Base-by-base conservation (phyloP, 2,888 invertebrate species). In the Troilus luridus region DNA sequence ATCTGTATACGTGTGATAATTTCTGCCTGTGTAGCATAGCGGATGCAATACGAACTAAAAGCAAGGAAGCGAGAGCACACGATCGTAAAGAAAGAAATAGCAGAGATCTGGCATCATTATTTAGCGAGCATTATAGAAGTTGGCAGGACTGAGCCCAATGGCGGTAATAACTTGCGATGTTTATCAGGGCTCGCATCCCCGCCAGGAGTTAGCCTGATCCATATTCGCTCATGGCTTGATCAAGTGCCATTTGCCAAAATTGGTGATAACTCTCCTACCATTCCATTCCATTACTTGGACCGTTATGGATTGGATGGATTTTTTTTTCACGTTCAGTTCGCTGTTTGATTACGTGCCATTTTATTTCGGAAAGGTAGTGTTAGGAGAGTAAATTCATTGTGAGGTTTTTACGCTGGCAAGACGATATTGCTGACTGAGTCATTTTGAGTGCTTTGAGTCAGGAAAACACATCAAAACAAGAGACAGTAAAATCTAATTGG, bases 151-250 rank as follows among this genome's bases (percentile, higher is more conserved):
- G 72, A 77, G 10, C 27, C 72, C 27, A 77, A 77, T 77, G 72
- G 72, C 19, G 72, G 72, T 77, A 77, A 77, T 77, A 77, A 77
- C 72, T 77, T 77, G 72, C 72, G 72, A 77, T 77, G 72, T 77
- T 77, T 77, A 77, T 77, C 72, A 77, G 72, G 10, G 7, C 72
- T 77, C 72, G 72, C 41, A 77, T 41, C 27, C 72, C 24, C 72
- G 41, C 17, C 72, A 27, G 27, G 72, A 41, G 41, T 27, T 77
- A 2, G 72, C 7, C 72, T 27, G 72, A 77, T 77, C 72, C 72
- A 77, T 77, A 77, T 77, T 77, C 72, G 72, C 27, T 77, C 72
- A 77, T 77, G 72, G 41, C 72, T 77, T 77, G 72, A 77, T 77
- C 27, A 77, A 77, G 72, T 27, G 72, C 72, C 72, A 77, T 77